These are phyloP conservation scores for Rhinogobio ventralis DNA, from an alignment of 2,797 vertebrate species.

Conservation along the genomic window DNA sequence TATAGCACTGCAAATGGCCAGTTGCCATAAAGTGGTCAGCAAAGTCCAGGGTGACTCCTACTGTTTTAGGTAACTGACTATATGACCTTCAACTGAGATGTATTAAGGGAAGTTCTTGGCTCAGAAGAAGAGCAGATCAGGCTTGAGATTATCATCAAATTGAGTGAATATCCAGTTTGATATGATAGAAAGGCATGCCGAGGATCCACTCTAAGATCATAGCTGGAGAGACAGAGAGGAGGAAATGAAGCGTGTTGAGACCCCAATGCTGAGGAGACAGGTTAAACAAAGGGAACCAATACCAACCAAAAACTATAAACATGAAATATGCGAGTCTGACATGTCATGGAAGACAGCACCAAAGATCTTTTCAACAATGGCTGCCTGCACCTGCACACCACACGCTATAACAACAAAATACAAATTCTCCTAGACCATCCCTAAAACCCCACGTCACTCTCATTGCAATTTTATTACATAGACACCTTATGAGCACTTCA, in stretches of 20 bases:
- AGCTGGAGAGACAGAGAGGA: background rate
- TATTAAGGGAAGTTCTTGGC: background rate
- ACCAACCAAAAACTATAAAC: background rate
- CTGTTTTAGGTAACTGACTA: slow-evolving; percentile 7
- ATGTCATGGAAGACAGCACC: background rate
- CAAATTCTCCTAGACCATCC: background rate
- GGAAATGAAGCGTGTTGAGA: background rate
- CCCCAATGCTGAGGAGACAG: background rate
- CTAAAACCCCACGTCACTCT: background rate
- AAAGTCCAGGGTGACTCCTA: background rate
- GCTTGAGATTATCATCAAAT: background rate
- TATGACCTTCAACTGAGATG: background rate
- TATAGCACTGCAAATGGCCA: background rate
- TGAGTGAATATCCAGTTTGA: background rate
- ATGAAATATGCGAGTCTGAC: background rate
- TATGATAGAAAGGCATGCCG: background rate
- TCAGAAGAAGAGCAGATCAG: background rate
- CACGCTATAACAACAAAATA: background rate
- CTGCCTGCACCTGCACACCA: background rate
- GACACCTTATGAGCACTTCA: slow-evolving; percentile 3
- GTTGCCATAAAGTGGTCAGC: background rate
- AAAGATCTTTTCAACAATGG: slow-evolving; percentile 7
- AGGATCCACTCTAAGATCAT: background rate
- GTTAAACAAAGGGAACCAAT: background rate
- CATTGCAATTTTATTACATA: background rate